Evolutionary conservation across 1,140 invertebrate species (phyloP).

Genomic region (Araneus ventricosus): DNA sequence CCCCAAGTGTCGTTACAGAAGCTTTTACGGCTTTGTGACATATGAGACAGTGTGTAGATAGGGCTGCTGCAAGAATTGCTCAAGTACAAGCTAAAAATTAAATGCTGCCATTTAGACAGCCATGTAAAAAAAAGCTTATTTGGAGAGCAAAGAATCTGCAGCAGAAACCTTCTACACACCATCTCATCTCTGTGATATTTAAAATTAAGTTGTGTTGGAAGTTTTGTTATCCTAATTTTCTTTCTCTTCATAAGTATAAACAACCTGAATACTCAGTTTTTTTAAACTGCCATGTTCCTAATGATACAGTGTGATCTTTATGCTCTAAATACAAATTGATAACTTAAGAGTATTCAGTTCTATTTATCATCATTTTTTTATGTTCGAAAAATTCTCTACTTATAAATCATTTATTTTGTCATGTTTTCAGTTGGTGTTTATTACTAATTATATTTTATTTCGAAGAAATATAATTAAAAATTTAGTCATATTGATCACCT

Average conservation of each 20-base stretch:
- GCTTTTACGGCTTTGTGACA: conserved; percentile 75
- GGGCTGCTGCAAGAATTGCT: conserved; percentile 75
- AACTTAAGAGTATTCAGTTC: background rate
- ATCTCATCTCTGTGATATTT: conserved; percentile 66
- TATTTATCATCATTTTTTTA: too few relatives aligned
- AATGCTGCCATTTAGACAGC: conserved; percentile 2
- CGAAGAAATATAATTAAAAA: background rate
- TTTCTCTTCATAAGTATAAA: background rate
- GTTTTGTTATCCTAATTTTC: background rate
- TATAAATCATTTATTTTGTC: background rate
- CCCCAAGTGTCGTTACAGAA: conserved; percentile 70
- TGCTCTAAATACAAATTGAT: background rate
- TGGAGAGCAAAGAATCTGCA: conserved; percentile 29
- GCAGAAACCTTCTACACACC: conserved; percentile 69
- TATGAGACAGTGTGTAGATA: conserved; percentile 75
- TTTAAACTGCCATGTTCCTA: conserved; percentile 36
- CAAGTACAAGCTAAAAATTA: conserved; percentile 74
- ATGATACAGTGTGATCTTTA: background rate
- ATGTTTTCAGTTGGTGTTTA: background rate
- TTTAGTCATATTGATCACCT: background rate
- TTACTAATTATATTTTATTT: background rate
- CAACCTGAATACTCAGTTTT: background rate
- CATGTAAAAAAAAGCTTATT: background rate
- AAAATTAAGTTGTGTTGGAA: conserved; percentile 9
- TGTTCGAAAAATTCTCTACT: too few relatives aligned